Conservation (phyloP, 35 echinoderm and acorn worm species). For the Ophiothrix spiculata region DNA sequence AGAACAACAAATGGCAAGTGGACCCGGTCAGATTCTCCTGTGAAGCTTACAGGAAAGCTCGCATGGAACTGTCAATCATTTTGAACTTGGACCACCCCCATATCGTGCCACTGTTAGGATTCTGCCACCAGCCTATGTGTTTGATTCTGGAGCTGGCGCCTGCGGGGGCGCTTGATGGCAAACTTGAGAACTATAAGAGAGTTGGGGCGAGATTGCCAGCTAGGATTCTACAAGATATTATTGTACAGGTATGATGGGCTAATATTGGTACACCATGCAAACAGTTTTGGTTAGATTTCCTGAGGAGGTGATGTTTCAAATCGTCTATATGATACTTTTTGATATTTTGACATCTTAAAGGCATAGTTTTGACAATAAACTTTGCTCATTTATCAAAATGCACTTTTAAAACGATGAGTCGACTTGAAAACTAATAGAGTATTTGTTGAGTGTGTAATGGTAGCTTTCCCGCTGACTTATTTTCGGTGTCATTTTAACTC, state of each 20-base stretch:
- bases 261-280: too few relatives aligned
- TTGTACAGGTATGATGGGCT: conserved; percentile 95
- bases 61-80: conserved; percentile 87
- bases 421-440: too few relatives aligned
- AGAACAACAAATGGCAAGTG: conserved; percentile 86
- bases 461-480: too few relatives aligned
- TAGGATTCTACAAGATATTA: conserved; percentile 50
- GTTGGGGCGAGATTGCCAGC: conserved; percentile 75
- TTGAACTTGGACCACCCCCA: conserved; percentile 68
- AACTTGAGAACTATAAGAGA: conserved; percentile 78
- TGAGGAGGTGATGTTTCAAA: too few relatives aligned
- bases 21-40: conserved; percentile 73
- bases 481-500: too few relatives aligned
- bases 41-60: conserved; percentile 74
- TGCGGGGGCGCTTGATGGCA: conserved; percentile 70
- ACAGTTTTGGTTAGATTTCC: too few relatives aligned
- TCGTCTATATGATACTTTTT: too few relatives aligned
- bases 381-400: too few relatives aligned
- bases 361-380: too few relatives aligned
- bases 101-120: conserved; percentile 76
- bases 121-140: conserved; percentile 87
- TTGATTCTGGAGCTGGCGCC: conserved; percentile 88
- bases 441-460: too few relatives aligned
- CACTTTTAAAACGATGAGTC: too few relatives aligned
- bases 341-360: too few relatives aligned